Evolutionary conservation across 2,888 invertebrate species (phyloP), one percentile per base, ranked within the genome.

Genomic region (Drosophila stalkeri): DNA sequence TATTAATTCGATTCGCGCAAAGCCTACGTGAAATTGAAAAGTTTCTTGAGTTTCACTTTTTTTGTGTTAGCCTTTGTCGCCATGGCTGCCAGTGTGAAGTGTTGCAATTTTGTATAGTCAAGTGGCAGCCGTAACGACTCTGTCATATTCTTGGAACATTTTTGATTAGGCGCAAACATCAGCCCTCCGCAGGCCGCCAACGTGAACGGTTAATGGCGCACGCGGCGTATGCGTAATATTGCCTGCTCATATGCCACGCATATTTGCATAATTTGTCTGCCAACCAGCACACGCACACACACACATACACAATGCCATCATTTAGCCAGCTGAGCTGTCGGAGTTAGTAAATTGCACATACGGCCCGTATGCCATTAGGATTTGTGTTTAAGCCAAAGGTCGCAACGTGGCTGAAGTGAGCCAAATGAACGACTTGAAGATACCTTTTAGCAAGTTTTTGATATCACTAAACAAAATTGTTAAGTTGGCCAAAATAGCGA

Each of bases 331-430:
- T 71, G 71, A 72, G 81, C 81, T 86, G 84, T 77, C 89, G 88
- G 86, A 84, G 89, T 84, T 89, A 81, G 76, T 86, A 87, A 87
- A 88, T 86, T 89, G 83, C 81, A 75, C 88, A 88, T 88, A 85
- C 82, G 86, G 73, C 83, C 75, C 76, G 77, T 85, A 75, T 69
- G 82, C 64, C 64, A 77, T 75, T 69, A 51, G 46, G 55, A 64
- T 43, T 59, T 51, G 56, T 31, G 66, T 33, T 52, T 44, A 47
- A 54, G 46, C 57, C 27, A 52, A 57, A 51, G 67, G 41, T 61
- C 59, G 46, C 43, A 57, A 18, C 52, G 51, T 55, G 43, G n/a
- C 9, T 16, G 11, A 31, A 37, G 14, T 5, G 11, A 11, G 11
- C 16, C 27, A 11, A 33, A 5, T 27, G 20, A 12, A n/a, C 7